Percentiles rank a stretch among this genome's conserved stretches.
Evolutionary conservation across 2,888 invertebrate species (phyloP).

Genomic region (Griposia aprilina): DNA sequence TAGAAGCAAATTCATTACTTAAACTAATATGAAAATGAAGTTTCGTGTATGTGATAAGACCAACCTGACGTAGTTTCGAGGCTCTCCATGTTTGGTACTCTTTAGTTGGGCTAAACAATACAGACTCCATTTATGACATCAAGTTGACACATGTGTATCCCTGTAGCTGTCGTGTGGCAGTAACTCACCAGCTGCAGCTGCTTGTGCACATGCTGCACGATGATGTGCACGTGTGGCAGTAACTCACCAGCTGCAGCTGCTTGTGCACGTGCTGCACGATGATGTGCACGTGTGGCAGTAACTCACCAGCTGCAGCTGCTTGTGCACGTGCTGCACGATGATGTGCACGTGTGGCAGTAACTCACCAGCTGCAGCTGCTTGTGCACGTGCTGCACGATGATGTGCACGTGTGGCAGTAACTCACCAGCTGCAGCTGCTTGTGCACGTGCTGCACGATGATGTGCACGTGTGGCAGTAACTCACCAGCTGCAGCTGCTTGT

Average conservation of each 20-base stretch:
- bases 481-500: too few relatives aligned
- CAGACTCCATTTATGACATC: too few relatives aligned
- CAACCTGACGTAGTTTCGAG: too few relatives aligned
- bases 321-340: slow-evolving; percentile 99
- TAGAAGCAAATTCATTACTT: neutral
- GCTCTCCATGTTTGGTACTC: too few relatives aligned
- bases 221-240: slow-evolving; percentile 93
- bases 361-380: slow-evolving; percentile 96
- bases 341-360: slow-evolving; percentile 92
- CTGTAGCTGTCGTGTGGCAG: slow-evolving; percentile 1
- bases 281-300: slow-evolving; percentile 92
- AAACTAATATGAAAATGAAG: neutral
- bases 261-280: slow-evolving; percentile 99
- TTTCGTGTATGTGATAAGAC: slow-evolving; percentile 1
- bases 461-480: slow-evolving; percentile 77
- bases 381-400: slow-evolving; percentile 99
- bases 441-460: slow-evolving; percentile 96
- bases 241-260: slow-evolving; percentile 95
- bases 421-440: too few relatives aligned
- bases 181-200: slow-evolving; percentile 95
- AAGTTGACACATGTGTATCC: too few relatives aligned
- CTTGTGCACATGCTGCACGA: slow-evolving; percentile 99
- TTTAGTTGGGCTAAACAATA: too few relatives aligned
- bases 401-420: slow-evolving; percentile 84
- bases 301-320: slow-evolving; percentile 96